These are phyloP conservation scores for Drosophila asahinai DNA, from an alignment of 1,140 invertebrate genomes.

Conservation along the genomic window DNA sequence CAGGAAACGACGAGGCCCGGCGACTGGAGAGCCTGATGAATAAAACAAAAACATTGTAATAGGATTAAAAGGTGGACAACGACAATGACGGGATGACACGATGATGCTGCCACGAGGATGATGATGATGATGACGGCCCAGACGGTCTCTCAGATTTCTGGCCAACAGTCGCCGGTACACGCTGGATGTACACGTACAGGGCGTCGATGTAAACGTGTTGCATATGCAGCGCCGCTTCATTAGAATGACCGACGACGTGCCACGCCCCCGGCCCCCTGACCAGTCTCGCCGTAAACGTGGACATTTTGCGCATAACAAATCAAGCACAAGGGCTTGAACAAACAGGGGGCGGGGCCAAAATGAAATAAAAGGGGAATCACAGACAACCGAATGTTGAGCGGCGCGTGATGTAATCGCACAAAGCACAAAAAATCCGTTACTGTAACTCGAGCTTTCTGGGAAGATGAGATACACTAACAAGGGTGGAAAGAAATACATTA, in stretches of 20 bases:
- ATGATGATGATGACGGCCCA: constrained; percentile 13
- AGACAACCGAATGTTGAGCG: constrained; percentile 78
- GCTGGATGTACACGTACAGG: constrained; percentile 35
- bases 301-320: constrained; percentile 83
- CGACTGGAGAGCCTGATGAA: constrained; percentile 63
- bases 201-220: constrained; percentile 76
- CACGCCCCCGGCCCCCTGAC: constrained; percentile 50
- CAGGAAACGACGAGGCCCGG: constrained; percentile 7
- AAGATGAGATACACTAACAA: constrained; percentile 36
- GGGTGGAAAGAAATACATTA: too few species aligned
- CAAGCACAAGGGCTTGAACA: constrained; percentile 67
- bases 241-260: constrained; percentile 77
- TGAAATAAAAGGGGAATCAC: constrained; percentile 66
- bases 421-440: constrained; percentile 32
- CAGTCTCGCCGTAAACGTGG: constrained; percentile 74
- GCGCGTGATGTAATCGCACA: constrained; percentile 78
- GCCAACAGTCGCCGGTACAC: constrained; percentile 7
- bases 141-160: constrained; percentile 66
- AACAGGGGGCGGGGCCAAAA: constrained; percentile 25
- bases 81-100: constrained; percentile 63
- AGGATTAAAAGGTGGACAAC: constrained; percentile 79
- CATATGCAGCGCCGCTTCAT: constrained; percentile 80
- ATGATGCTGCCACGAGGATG: constrained; percentile 37
- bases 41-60: constrained; percentile 82
- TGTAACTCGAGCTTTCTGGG: not conserved